Percentiles rank a stretch among this genome's conserved stretches.
phyloP scores from a whole-genome alignment of 2,888 invertebrate species.

The Sphaeridia pumilis region DNA sequence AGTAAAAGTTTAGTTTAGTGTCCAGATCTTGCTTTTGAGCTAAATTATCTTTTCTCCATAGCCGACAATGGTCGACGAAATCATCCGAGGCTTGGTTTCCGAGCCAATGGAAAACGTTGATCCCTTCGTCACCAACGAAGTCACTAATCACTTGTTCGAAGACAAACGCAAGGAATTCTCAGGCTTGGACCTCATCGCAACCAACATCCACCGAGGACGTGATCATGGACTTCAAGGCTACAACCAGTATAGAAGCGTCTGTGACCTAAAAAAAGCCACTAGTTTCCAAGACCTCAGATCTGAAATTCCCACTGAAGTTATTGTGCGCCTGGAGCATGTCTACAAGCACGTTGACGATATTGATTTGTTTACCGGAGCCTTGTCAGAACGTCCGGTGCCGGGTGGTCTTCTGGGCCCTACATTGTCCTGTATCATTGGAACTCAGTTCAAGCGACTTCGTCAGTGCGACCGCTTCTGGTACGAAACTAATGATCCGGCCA shows the following conservation, averaged over 20 bases:
- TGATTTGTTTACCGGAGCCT: slow-evolving; percentile 88
- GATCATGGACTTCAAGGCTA: slow-evolving; percentile 63
- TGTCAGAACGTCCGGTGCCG: slow-evolving; percentile 75
- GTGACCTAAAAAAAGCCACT: slow-evolving; percentile 72
- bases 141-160: slow-evolving; percentile 89
- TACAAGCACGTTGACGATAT: slow-evolving; percentile 89
- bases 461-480: slow-evolving; percentile 95
- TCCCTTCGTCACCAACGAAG: slow-evolving; percentile 87
- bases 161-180: slow-evolving; percentile 79
- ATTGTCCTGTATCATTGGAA: slow-evolving; percentile 80
- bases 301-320: slow-evolving; percentile 65
- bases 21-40: too few relatives aligned
- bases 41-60: slow-evolving; percentile 42
- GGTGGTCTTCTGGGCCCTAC: slow-evolving; percentile 91
- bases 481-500: slow-evolving; percentile 67
- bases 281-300: slow-evolving; percentile 75
- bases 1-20: too few relatives aligned
- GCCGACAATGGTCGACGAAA: slow-evolving; percentile 69
- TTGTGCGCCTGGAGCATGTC: slow-evolving; percentile 37
- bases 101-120: slow-evolving; percentile 88
- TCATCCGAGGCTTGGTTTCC: slow-evolving; percentile 69
- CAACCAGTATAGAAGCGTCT: slow-evolving; percentile 79
- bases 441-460: slow-evolving; percentile 78
- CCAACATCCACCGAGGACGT: slow-evolving; percentile 67
- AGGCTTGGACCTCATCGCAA: slow-evolving; percentile 76